phyloP scores from a whole-genome alignment of 2,888 invertebrate genomes.

The Micropterix aruncella region DNA sequence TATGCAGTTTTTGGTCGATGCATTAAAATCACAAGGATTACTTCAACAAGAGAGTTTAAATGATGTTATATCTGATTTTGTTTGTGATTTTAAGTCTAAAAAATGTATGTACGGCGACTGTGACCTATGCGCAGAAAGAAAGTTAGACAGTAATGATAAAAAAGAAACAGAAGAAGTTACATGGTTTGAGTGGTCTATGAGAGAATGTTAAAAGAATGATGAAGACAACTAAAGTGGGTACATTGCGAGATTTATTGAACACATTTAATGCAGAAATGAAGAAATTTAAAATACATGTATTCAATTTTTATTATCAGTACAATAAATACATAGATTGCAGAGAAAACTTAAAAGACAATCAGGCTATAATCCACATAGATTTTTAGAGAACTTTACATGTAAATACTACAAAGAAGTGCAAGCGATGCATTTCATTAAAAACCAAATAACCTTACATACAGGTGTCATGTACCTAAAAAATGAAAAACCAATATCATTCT shows the following conservation, averaged over 20 bases:
- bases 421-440: conserved; percentile 12
- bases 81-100: too few relatives aligned
- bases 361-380: background rate
- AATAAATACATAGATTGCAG: background rate
- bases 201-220: background rate
- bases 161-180: background rate
- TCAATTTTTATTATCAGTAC: conserved; percentile 1
- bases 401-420: conserved; percentile 8
- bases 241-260: background rate
- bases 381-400: conserved; percentile 7
- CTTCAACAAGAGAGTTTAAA: too few relatives aligned
- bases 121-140: conserved; percentile 1
- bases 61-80: too few relatives aligned
- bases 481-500: conserved; percentile 7
- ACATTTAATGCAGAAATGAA: background rate
- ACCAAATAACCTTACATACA: conserved; percentile 13
- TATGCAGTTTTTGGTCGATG: too few relatives aligned
- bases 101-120: conserved; percentile 5
- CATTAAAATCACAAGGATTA: too few relatives aligned
- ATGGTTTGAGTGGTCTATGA: background rate
- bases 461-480: conserved; percentile 8
- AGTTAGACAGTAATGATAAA: conserved; percentile 1
- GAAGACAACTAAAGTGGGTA: background rate
- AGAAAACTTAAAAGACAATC: background rate
- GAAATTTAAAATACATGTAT: background rate